Percentiles rank a stretch among this genome's conserved stretches.
Evolutionary conservation across 2,113 vertebrate species (phyloP).

Genomic region (Cyanistes caeruleus): DNA sequence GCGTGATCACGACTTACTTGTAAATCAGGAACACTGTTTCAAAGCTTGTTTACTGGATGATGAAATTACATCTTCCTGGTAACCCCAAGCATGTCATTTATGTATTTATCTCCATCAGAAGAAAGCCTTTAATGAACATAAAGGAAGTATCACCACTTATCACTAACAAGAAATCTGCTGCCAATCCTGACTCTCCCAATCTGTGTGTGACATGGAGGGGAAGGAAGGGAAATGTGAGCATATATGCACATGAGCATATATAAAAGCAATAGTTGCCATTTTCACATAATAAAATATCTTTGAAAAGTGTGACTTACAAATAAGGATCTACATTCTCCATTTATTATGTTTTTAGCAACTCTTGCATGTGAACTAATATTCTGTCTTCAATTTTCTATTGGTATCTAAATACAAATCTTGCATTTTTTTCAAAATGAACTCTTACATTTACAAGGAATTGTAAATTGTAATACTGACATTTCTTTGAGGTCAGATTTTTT

Average conservation of each 20-base stretch:
- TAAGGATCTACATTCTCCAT: neutral
- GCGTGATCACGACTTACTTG: constrained; percentile 42
- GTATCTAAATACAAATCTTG: neutral
- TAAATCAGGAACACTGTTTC: constrained; percentile 59
- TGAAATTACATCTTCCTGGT: constrained; percentile 74
- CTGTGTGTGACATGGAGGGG: neutral
- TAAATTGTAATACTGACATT: neutral
- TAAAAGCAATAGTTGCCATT: neutral
- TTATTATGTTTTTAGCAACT: neutral
- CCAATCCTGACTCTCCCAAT: constrained; percentile 34
- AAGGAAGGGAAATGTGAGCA: neutral
- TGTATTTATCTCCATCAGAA: constrained; percentile 75
- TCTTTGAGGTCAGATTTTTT: constrained; percentile 36
- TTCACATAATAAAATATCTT: neutral
- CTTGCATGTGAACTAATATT: neutral
- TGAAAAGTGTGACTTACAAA: neutral
- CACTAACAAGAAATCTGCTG: constrained; percentile 68
- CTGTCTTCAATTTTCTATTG: neutral
- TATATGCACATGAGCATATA: neutral
- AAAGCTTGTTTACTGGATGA: constrained; percentile 61
- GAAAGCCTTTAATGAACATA: constrained; percentile 67
- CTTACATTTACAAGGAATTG: neutral
- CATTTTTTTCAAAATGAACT: neutral
- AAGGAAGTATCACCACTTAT: constrained; percentile 71
- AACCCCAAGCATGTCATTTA: constrained; percentile 67